Conservation (phyloP, 2,797 vertebrate genomes). For the Pseudotriccus pelzelni region DNA sequence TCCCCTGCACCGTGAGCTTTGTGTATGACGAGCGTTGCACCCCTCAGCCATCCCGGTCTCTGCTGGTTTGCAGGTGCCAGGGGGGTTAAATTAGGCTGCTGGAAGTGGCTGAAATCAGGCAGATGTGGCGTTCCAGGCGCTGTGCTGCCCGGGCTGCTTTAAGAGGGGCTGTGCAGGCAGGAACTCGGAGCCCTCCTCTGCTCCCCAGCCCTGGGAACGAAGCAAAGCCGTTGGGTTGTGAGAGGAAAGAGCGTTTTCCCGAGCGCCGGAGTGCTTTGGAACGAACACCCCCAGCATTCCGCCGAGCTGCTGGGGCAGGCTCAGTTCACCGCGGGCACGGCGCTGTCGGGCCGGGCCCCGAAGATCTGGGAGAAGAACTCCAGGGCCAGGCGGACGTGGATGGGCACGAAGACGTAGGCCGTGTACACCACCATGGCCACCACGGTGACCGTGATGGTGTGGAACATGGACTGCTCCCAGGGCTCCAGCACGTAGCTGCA, state of each 20-base stretch:
- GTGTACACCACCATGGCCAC: slow-evolving; percentile 94
- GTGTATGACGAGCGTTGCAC: neutral
- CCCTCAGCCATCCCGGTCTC: neutral
- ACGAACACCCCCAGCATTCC: neutral
- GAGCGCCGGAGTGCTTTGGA: neutral
- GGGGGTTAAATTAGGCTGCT: neutral
- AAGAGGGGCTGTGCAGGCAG: neutral
- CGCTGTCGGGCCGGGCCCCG: slow-evolving; percentile 80
- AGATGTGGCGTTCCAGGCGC: neutral
- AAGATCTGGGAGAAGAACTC: slow-evolving; percentile 91
- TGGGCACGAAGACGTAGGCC: slow-evolving; percentile 93
- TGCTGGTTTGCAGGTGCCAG: neutral
- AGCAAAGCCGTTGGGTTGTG: neutral
- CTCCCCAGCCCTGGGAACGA: neutral
- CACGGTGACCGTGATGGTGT: slow-evolving; percentile 87
- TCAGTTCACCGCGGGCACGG: slow-evolving; percentile 82
- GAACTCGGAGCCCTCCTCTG: neutral
- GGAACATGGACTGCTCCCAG: slow-evolving; percentile 95
- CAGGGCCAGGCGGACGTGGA: slow-evolving; percentile 89
- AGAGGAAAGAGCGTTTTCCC: neutral
- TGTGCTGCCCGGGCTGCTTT: neutral
- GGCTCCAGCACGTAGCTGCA: slow-evolving; percentile 96
- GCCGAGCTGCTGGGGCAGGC: neutral
- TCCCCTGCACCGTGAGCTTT: neutral
- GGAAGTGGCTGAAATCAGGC: neutral